A percentile compares a stretch with the other conserved stretches of the same genome.
phyloP scores from a whole-genome alignment of 2,797 vertebrate genomes.

The Siniperca undulata region DNA sequence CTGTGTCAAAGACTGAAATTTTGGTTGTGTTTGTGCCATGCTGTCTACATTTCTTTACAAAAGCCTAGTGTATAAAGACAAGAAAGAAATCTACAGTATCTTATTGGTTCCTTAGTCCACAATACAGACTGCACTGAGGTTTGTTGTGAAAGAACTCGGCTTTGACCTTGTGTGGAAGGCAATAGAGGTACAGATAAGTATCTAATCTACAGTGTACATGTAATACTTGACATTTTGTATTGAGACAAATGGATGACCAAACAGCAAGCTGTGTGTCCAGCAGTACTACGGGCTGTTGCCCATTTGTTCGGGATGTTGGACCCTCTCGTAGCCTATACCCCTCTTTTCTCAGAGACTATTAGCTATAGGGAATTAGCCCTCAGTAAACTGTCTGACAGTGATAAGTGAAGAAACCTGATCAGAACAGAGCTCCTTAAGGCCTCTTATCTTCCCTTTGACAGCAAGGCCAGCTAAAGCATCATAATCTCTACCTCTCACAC shows the following conservation, averaged over 20 bases:
- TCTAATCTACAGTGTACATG: slow-evolving; percentile 41
- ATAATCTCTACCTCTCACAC: slow-evolving; percentile 74
- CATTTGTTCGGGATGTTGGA: slow-evolving; percentile 46
- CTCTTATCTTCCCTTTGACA: slow-evolving; percentile 77
- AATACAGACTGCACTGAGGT: slow-evolving; percentile 13
- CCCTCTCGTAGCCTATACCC: not conserved
- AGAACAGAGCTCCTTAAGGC: slow-evolving; percentile 76
- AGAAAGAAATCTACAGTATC: not conserved
- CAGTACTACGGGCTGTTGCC: slow-evolving; percentile 28
- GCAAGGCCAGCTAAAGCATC: slow-evolving; percentile 68
- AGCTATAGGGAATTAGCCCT: slow-evolving; percentile 59
- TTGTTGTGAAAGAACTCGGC: slow-evolving; percentile 23
- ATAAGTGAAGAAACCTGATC: slow-evolving; percentile 80
- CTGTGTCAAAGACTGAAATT: slow-evolving; percentile 32
- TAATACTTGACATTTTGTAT: slow-evolving; percentile 40
- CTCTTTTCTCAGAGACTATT: slow-evolving; percentile 54
- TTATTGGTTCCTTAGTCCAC: slow-evolving; percentile 8
- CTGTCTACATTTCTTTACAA: not conserved
- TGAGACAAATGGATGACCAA: slow-evolving; percentile 62
- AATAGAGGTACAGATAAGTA: slow-evolving; percentile 26
- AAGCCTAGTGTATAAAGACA: not conserved
- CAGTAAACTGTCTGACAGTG: slow-evolving; percentile 70
- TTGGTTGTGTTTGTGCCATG: slow-evolving; percentile 40
- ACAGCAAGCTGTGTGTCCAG: slow-evolving; percentile 13
- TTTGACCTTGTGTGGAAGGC: slow-evolving; percentile 58